Evolutionary conservation across 2,113 vertebrate genomes (phyloP), one percentile per base, ranked within the genome.

Genomic region (Asarcornis scutulata): DNA sequence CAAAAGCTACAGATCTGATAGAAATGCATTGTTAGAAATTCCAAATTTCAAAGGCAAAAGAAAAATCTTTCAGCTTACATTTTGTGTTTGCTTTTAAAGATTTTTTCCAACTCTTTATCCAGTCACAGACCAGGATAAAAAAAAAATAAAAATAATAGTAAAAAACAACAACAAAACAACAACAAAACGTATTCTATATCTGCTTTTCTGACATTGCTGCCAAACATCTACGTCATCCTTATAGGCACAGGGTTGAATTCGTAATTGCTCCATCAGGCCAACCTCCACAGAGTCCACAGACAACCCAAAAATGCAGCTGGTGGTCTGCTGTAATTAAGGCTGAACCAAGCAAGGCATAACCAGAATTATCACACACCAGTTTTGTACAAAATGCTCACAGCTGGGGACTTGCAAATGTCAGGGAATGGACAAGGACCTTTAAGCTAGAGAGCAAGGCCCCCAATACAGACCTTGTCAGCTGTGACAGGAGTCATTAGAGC

Each of bases 331-430:
- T 74, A 93, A 75, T 94, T 90, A 94, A 38, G 38, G 42, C 4
- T 67, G 60, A 90, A 63, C 42, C 62, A 90, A 83, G 32, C 40
- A 74, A 80, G 50, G 46, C 48, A 82, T 44, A 83, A 68, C 40
- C 42, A 81, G 63, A 81, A 85, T 78, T 75, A 81, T 34, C 64
- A 58, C 93, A 72, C 0, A 1, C 88, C 59, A 64, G 34, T 60
- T 20, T 52, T 64, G 32, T 56, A 27, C 66, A 64, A 38, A 16
- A 15, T 42, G 32, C 15, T 32, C 83, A 21, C 86, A 96, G 83
- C 91, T 86, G 83, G 76, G 13, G 52, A 68, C 63, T 83, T 91
- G 38, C 40, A 91, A 83, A 86, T 76, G 88, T 91, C 88, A 91
- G 78, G 79, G 42, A 40, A 86, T 7, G 5, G 60, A 95, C 76